Conservation (phyloP, 2,797 vertebrate genomes). For the Coilia nasus region DNA sequence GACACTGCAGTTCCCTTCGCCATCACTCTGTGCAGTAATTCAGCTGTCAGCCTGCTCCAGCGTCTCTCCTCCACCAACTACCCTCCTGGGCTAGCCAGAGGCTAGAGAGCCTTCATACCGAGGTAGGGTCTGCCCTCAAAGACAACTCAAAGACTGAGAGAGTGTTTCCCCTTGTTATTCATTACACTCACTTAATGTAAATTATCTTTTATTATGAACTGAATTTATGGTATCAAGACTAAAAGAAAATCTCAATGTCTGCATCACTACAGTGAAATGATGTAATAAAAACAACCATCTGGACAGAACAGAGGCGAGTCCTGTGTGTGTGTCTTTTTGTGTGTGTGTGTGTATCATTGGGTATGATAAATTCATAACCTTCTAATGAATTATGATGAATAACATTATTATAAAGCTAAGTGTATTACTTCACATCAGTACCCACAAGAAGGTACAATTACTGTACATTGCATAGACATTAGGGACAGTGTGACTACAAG, state of each 20-base stretch:
- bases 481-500: too few relatives aligned
- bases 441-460: background rate
- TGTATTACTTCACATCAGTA: background rate
- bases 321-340: background rate
- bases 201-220: background rate
- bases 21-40: background rate
- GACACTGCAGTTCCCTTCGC: background rate
- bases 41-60: background rate
- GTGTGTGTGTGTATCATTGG: background rate
- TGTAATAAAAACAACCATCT: background rate
- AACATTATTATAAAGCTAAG: background rate
- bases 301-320: too few relatives aligned
- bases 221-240: background rate
- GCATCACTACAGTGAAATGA: background rate
- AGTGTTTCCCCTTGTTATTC: background rate
- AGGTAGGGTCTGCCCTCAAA: background rate
- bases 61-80: background rate
- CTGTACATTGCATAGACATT: too few relatives aligned
- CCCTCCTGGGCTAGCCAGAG: constrained; percentile 12
- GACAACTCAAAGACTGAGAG: background rate
- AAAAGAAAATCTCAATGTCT: background rate
- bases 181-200: background rate
- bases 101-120: background rate
- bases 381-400: too few relatives aligned
- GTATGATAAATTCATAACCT: too few relatives aligned